Evolutionary conservation across 2,888 invertebrate species (phyloP).

Genomic region (Caenorhabditis sp.): DNA sequence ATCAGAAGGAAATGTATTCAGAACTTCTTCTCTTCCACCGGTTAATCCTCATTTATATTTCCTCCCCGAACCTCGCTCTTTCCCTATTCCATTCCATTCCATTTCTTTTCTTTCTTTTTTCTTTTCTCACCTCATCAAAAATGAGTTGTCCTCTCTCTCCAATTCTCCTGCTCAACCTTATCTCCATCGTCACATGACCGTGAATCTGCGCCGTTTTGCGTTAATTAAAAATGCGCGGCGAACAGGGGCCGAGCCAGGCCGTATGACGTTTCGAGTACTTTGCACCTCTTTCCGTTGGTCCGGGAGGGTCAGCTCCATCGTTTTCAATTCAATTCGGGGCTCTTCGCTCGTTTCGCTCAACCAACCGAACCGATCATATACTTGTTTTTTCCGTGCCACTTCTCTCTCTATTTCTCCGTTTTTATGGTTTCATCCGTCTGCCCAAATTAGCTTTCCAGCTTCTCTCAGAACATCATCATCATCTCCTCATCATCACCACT

Average conservation of each 20-base stretch:
- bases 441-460: conserved; percentile 5
- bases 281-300: conserved; percentile 4
- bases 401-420: conserved; percentile 26
- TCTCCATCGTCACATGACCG: conserved; percentile 15
- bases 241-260: conserved; percentile 1
- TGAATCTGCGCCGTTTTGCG: conserved; percentile 8
- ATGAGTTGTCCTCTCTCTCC: conserved; percentile 1
- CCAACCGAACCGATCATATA: neutral
- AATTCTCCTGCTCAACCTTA: neutral
- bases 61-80: neutral
- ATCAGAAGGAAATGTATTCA: too few relatives aligned
- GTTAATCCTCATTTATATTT: neutral
- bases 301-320: neutral
- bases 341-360: neutral
- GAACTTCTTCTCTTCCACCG: too few relatives aligned
- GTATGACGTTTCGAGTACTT: conserved; percentile 16
- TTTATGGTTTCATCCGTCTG: conserved; percentile 16
- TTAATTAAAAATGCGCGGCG: conserved; percentile 22
- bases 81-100: neutral
- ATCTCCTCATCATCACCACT: too few relatives aligned
- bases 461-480: conserved; percentile 1
- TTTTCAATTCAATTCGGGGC: neutral
- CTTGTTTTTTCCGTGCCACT: conserved; percentile 2
- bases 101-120: neutral
- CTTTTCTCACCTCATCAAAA: conserved; percentile 3